phyloP scores from a whole-genome alignment of 2,888 invertebrate species.

The Heterodera filipjevi region DNA sequence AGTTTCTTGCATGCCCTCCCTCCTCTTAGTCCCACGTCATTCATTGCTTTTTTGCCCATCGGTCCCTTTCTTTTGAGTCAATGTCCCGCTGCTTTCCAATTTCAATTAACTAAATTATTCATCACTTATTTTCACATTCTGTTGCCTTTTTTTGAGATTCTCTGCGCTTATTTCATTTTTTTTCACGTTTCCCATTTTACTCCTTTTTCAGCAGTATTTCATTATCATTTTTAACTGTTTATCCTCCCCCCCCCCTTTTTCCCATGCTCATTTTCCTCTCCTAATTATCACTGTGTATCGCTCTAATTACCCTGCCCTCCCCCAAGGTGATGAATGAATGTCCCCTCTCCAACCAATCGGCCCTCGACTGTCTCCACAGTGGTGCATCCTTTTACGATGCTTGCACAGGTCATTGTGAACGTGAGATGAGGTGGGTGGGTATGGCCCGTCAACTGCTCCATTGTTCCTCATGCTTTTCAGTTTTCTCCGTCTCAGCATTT shows the following conservation, averaged over 20 bases:
- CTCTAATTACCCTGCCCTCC: neutral
- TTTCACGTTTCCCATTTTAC: neutral
- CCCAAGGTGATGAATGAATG: neutral
- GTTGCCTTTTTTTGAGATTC: neutral
- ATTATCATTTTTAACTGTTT: neutral
- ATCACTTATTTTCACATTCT: neutral
- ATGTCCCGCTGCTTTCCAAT: neutral
- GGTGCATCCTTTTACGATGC: constrained; percentile 24
- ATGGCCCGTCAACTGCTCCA: neutral
- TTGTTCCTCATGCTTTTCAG: constrained; percentile 10
- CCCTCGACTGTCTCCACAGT: neutral
- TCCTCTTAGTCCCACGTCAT: neutral
- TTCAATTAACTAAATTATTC: constrained; percentile 8
- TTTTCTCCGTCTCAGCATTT: constrained; percentile 38
- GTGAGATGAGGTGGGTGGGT: constrained; percentile 14
- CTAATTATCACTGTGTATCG: too few relatives aligned
- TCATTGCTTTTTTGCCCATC: neutral
- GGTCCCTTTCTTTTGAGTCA: neutral
- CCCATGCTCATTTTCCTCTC: too few relatives aligned
- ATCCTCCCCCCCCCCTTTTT: neutral
- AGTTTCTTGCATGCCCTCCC: neutral
- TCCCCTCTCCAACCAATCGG: constrained; percentile 23
- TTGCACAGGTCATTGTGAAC: constrained; percentile 27
- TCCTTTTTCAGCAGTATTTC: neutral
- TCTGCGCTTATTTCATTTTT: neutral